Evolutionary conservation across 2,113 vertebrate genomes (phyloP).

Genomic region (Larimichthys polyactis): DNA sequence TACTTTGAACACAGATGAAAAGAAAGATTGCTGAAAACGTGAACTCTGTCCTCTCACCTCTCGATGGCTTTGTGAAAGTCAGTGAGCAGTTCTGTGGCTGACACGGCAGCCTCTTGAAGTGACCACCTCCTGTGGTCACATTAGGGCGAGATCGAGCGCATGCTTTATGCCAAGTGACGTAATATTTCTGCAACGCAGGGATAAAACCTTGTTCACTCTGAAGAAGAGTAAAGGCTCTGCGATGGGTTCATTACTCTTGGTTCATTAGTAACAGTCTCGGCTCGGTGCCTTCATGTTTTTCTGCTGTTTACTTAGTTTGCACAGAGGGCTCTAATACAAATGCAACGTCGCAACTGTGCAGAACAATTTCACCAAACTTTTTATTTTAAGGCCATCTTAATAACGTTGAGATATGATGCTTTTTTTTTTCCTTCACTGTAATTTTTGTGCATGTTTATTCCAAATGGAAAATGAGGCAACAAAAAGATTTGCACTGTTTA

Average conservation of each 20-base stretch:
- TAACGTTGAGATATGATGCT: neutral
- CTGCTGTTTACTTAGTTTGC: conserved; percentile 10
- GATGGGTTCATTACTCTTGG: neutral
- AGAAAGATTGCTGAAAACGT: neutral
- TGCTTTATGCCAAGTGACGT: neutral
- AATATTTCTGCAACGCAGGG: neutral
- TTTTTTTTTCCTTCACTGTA: neutral
- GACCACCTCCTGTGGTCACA: conserved; percentile 8
- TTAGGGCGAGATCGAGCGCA: neutral
- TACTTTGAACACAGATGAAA: conserved; percentile 10
- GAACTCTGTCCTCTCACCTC: neutral
- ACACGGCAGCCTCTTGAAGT: neutral
- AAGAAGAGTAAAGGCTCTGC: neutral
- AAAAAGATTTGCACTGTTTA: conserved; percentile 36
- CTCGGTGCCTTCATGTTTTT: conserved; percentile 1
- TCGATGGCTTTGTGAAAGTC: neutral
- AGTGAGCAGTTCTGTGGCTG: neutral
- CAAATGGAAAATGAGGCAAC: conserved; percentile 4
- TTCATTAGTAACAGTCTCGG: conserved; percentile 13
- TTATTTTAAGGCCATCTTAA: conserved; percentile 1
- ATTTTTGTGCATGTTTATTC: conserved; percentile 29
- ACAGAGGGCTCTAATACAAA: neutral
- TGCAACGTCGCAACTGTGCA: neutral
- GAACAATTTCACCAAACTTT: neutral
- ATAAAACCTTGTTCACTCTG: neutral